Conservation (phyloP, 2,888 invertebrate genomes). For the Diarsia rubi region DNA sequence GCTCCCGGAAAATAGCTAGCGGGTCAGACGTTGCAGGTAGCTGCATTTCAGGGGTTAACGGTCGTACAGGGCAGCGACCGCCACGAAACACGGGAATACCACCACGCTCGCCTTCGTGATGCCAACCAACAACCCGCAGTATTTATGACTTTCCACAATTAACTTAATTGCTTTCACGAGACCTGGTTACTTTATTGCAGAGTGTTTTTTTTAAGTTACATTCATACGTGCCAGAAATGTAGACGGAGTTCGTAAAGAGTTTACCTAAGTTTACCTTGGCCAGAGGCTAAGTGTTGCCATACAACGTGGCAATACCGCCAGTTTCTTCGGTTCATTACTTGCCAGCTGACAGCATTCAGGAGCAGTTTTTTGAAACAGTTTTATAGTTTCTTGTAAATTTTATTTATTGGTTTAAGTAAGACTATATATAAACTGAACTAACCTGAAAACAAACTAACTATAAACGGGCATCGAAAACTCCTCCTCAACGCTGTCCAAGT, state of each 20-base stretch:
- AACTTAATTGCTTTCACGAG: constrained; percentile 35
- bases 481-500: too few relatives aligned
- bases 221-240: neutral
- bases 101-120: constrained; percentile 43
- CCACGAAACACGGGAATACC: constrained; percentile 23
- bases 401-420: too few relatives aligned
- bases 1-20: constrained; percentile 43
- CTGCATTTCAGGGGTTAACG: constrained; percentile 65
- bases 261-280: neutral
- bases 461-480: too few relatives aligned
- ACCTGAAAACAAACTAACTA: too few relatives aligned
- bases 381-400: too few relatives aligned
- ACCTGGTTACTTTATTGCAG: constrained; percentile 9
- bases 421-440: too few relatives aligned
- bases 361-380: too few relatives aligned
- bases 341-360: too few relatives aligned
- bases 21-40: constrained; percentile 56
- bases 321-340: too few relatives aligned
- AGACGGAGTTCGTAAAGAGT: neutral
- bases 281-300: too few relatives aligned
- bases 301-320: too few relatives aligned
- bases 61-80: constrained; percentile 57
- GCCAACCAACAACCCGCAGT: constrained; percentile 16
- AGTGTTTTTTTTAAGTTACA: neutral
- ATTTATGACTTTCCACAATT: constrained; percentile 37